These are phyloP conservation scores for Hirudo medicinalis DNA, from an alignment of 1,140 invertebrate genomes.

Conservation along the genomic window DNA sequence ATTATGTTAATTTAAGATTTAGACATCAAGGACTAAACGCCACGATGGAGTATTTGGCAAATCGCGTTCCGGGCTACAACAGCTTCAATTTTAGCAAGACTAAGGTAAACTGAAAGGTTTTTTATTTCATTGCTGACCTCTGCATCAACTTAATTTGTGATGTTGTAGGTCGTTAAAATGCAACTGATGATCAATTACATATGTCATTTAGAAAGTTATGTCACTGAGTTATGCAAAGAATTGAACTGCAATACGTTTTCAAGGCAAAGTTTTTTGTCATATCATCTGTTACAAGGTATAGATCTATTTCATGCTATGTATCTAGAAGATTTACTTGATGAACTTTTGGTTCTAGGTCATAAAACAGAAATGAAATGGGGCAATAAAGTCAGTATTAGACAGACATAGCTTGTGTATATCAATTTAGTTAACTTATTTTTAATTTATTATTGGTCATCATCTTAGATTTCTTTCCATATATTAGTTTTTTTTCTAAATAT, in stretches of 20 bases:
- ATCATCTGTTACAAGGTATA: background rate
- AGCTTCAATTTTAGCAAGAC: background rate
- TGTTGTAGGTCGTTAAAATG: slow-evolving; percentile 4
- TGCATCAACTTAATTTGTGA: background rate
- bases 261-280: background rate
- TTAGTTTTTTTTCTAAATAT: too few species aligned
- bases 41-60: background rate
- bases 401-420: too few species aligned
- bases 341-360: too few species aligned
- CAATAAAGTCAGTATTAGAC: too few species aligned
- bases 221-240: background rate
- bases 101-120: background rate
- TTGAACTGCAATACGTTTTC: background rate
- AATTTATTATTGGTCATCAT: too few species aligned
- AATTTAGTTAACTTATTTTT: too few species aligned
- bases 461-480: too few species aligned
- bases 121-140: background rate
- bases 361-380: too few species aligned
- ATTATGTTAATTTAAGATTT: slow-evolving; percentile 1
- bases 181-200: slow-evolving; percentile 9
- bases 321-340: too few species aligned
- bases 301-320: background rate
- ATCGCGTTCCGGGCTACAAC: background rate
- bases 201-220: slow-evolving; percentile 4
- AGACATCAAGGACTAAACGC: slow-evolving; percentile 11